Evolutionary conservation across 2,797 vertebrate genomes (phyloP).

Genomic region (Syndactyla subalaris): DNA sequence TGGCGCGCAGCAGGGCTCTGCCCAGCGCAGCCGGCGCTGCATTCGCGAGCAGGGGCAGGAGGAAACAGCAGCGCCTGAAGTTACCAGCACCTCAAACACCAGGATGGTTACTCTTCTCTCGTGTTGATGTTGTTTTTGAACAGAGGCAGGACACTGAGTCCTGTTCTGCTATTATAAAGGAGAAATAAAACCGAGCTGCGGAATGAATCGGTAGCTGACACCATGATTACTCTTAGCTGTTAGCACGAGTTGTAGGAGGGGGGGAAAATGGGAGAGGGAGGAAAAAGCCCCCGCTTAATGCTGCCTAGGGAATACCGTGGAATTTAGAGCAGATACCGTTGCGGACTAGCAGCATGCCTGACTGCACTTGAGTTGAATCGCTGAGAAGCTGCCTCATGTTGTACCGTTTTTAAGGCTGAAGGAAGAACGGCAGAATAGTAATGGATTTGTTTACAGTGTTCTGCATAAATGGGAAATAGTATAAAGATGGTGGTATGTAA

Average conservation of each 20-base stretch:
- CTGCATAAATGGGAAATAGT: slow-evolving; percentile 55
- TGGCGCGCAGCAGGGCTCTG: slow-evolving; percentile 50
- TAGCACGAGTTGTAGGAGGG: slow-evolving; percentile 67
- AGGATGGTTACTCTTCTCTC: slow-evolving; percentile 13
- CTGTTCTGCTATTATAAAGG: slow-evolving; percentile 36
- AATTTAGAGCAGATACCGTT: slow-evolving; percentile 75
- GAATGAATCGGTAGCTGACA: slow-evolving; percentile 47
- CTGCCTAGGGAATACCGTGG: slow-evolving; percentile 72
- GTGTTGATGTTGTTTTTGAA: slow-evolving; percentile 24
- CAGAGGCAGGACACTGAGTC: slow-evolving; percentile 25
- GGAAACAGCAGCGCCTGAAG: slow-evolving; percentile 60
- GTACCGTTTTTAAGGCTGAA: slow-evolving; percentile 66
- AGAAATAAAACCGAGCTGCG: slow-evolving; percentile 58
- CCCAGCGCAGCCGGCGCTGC: slow-evolving; percentile 59
- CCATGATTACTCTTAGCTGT: slow-evolving; percentile 55
- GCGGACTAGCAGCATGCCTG: slow-evolving; percentile 73
- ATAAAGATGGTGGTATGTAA: slow-evolving; percentile 71
- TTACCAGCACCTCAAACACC: slow-evolving; percentile 44
- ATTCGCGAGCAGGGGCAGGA: slow-evolving; percentile 48
- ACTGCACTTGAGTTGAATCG: slow-evolving; percentile 78
- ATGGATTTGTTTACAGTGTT: slow-evolving; percentile 51
- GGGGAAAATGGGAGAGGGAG: background rate
- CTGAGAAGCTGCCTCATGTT: slow-evolving; percentile 80
- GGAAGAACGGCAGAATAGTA: slow-evolving; percentile 53
- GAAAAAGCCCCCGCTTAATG: background rate